Conservation (phyloP, 37 sponge, comb jelly and placozoan genomes). For the Tethya wilhelma region DNA sequence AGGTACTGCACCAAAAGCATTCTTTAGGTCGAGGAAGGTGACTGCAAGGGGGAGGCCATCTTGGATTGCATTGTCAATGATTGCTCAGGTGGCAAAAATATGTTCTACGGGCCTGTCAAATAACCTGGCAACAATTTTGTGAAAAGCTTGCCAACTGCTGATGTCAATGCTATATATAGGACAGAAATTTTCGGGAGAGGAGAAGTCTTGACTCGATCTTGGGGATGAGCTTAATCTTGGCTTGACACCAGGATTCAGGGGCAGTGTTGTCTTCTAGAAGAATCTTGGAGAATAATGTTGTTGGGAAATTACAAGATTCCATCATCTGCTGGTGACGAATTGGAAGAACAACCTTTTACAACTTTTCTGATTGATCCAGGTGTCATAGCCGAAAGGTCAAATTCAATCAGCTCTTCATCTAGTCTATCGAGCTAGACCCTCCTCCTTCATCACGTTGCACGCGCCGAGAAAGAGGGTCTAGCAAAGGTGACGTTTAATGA, state of each 20-base stretch:
- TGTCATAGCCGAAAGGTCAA: constrained; percentile 37
- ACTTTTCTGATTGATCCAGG: constrained; percentile 11
- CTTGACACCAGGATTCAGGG: constrained; percentile 20
- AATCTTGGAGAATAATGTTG: constrained; percentile 60
- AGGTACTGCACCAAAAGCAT: constrained; percentile 53
- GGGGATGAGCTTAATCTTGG: not conserved
- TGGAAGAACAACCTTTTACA: constrained; percentile 19
- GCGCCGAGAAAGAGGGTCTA: too few species aligned
- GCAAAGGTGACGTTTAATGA: too few species aligned
- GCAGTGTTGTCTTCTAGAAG: not conserved
- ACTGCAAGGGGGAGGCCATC: constrained; percentile 13
- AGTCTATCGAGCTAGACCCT: too few species aligned
- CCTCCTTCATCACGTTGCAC: too few species aligned
- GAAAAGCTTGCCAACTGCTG: constrained; percentile 16
- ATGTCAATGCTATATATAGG: constrained; percentile 34
- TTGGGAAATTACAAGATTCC: constrained; percentile 41
- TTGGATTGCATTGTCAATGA: constrained; percentile 34
- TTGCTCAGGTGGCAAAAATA: constrained; percentile 24
- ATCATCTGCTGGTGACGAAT: constrained; percentile 46
- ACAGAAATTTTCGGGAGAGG: constrained; percentile 5
- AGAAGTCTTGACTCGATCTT: constrained; percentile 5
- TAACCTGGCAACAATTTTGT: constrained; percentile 18
- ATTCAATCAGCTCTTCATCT: not conserved
- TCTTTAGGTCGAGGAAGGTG: constrained; percentile 34
- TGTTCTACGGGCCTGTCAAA: constrained; percentile 46